Base-by-base conservation (phyloP, 2,797 vertebrate species). In the Muscicapa comitata region DNA sequence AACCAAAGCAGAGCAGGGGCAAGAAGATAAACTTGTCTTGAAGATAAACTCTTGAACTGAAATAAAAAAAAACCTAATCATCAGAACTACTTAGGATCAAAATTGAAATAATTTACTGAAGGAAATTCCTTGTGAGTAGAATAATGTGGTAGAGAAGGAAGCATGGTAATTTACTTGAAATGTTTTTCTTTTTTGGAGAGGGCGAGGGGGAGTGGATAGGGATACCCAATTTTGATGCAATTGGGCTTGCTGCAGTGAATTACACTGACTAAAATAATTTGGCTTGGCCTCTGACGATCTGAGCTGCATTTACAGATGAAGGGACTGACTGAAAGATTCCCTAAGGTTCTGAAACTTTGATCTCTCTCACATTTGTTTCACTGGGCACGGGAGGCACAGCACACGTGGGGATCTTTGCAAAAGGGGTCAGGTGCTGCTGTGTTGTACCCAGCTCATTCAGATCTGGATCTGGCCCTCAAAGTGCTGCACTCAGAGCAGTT, bases 371-470 rank as follows among this genome's bases (percentile, higher is more conserved):
- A 23, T 43, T 20, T 65, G 2, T 59, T 59, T 43, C 17, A 1
- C 17, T 18, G 51, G 15, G 25, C 2, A 12, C 2, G 0, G 31
- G 28, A 77, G n/a, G 50, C 53, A 77, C 28, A 54, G 48, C 4
- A 0, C 18, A 5, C 0, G 0, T 0, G 1, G 51, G 37, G 10
- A 15, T n/a, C 28, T 54, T 23, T 50, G 54, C 2, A 1, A 14
- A 80, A 74, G 17, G 13, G 15, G 13, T 45, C 28, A 19, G 24
- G 28, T 51, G 31, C 37, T 3, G 0, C 31, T 26, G 0, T 17
- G 10, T 13, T 55, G 28, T n/a, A 17, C 42, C 33, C 70, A 51
- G 5, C 21, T 59, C 50, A 26, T 43, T 78, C 58, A 45, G 43
- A 12, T 59, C 54, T 59, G 26, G 40, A 37, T 77, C 28, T 63